Evolutionary conservation across 2,888 invertebrate species (phyloP).

Genomic region (Teinopalpus imperialis): DNA sequence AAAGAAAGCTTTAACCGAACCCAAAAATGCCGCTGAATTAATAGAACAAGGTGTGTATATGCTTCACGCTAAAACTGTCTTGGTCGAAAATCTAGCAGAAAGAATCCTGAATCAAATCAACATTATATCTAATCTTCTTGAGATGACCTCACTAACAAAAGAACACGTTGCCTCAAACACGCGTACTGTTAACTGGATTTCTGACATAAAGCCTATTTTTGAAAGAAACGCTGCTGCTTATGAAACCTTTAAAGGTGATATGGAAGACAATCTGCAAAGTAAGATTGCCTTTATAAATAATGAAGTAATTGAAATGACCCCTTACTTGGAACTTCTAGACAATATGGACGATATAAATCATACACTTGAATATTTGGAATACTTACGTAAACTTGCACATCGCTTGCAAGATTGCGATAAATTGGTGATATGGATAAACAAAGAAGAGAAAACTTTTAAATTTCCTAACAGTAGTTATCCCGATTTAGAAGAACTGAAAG

Average conservation of each 20-base stretch:
- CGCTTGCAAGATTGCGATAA: constrained; percentile 88
- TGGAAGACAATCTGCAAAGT: constrained; percentile 89
- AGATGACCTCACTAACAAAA: constrained; percentile 87
- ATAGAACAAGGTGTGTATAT: constrained; percentile 91
- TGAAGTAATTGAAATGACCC: constrained; percentile 87
- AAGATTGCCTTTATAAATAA: constrained; percentile 86
- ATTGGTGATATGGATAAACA: constrained; percentile 92
- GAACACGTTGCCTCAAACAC: constrained; percentile 91
- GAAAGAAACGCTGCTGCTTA: constrained; percentile 90
- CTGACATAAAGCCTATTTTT: constrained; percentile 90
- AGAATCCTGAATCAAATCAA: constrained; percentile 86
- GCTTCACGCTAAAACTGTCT: constrained; percentile 87
- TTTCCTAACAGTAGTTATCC: constrained; percentile 89
- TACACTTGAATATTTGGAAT: constrained; percentile 89
- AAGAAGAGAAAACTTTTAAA: constrained; percentile 93
- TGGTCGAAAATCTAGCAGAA: constrained; percentile 86
- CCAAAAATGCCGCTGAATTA: constrained; percentile 90
- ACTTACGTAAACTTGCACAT: constrained; percentile 88
- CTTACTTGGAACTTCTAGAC: constrained; percentile 89
- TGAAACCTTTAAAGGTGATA: constrained; percentile 91
- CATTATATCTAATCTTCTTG: constrained; percentile 87
- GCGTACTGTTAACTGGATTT: constrained; percentile 92
- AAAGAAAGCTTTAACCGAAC: constrained; percentile 85
- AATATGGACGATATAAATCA: constrained; percentile 91
- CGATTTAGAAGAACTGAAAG: constrained; percentile 89